These are phyloP conservation scores for Capitulum mitella DNA, from an alignment of 2,888 invertebrate genomes.

Conservation along the genomic window DNA sequence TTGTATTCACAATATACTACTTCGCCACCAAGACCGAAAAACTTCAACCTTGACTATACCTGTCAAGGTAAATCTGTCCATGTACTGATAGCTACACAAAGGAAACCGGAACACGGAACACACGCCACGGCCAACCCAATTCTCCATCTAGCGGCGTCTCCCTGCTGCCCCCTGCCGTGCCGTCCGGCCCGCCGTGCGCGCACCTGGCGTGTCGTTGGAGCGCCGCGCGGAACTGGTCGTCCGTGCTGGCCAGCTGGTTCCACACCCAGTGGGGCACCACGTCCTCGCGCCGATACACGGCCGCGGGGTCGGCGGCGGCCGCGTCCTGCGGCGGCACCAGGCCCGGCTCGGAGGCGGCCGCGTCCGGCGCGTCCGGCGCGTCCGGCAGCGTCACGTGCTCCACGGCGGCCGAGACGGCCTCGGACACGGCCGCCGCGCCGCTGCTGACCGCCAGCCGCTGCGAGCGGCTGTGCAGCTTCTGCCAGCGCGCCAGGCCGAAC, in stretches of 20 bases:
- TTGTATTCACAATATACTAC: no score
- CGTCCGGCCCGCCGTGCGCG: neutral
- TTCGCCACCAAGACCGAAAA: neutral
- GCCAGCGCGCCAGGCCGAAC: constrained; percentile 10
- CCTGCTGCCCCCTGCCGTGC: neutral
- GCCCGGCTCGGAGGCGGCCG: neutral
- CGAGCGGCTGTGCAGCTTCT: neutral
- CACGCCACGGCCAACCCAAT: neutral
- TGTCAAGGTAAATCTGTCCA: neutral
- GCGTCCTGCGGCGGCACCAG: constrained; percentile 2
- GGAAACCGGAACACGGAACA: neutral
- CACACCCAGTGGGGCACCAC: neutral
- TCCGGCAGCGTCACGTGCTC: neutral
- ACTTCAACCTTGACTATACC: neutral
- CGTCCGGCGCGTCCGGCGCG: neutral
- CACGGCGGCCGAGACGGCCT: neutral
- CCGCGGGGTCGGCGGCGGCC: neutral
- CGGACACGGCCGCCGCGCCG: neutral
- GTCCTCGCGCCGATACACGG: neutral
- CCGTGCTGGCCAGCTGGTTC: neutral
- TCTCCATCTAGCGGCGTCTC: neutral
- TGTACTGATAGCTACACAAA: neutral
- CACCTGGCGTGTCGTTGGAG: neutral
- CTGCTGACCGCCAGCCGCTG: neutral
- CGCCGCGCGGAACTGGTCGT: neutral